Evolutionary conservation across 2,888 invertebrate species (phyloP).

Genomic region (Chamaedrilus cognettii): DNA sequence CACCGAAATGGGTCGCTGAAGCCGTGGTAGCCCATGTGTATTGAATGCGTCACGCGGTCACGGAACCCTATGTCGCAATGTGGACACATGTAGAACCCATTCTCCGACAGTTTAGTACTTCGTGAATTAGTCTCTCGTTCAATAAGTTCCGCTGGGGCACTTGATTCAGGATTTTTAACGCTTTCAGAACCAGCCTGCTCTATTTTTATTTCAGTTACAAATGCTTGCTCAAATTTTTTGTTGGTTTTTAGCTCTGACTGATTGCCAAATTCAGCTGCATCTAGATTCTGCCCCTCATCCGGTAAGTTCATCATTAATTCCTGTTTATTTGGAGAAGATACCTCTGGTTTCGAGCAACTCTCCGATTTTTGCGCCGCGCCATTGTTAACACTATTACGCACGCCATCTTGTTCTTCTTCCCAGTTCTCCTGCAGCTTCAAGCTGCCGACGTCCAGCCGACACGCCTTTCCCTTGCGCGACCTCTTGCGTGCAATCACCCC

Average conservation of each 20-base stretch:
- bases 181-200: not conserved
- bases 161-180: not conserved
- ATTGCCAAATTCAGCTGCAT: not conserved
- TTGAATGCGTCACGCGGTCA: conserved; percentile 85
- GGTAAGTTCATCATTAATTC: no score
- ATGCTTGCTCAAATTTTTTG: not conserved
- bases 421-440: conserved; percentile 15
- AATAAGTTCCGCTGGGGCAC: not conserved
- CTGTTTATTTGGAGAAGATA: not conserved
- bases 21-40: conserved; percentile 97
- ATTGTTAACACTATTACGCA: not conserved
- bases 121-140: not conserved
- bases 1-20: conserved; percentile 92
- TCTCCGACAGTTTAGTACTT: conserved; percentile 1
- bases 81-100: conserved; percentile 67
- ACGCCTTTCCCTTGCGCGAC: conserved; percentile 83
- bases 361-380: no score
- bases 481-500: conserved; percentile 63
- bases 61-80: conserved; percentile 89
- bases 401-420: conserved; percentile 2
- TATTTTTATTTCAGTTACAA: no score
- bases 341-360: not conserved
- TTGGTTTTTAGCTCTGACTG: not conserved
- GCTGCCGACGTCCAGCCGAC: conserved; percentile 71
- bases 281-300: not conserved